Conservation (phyloP, 2,888 invertebrate species). For the Bruchidius siliquastri region DNA sequence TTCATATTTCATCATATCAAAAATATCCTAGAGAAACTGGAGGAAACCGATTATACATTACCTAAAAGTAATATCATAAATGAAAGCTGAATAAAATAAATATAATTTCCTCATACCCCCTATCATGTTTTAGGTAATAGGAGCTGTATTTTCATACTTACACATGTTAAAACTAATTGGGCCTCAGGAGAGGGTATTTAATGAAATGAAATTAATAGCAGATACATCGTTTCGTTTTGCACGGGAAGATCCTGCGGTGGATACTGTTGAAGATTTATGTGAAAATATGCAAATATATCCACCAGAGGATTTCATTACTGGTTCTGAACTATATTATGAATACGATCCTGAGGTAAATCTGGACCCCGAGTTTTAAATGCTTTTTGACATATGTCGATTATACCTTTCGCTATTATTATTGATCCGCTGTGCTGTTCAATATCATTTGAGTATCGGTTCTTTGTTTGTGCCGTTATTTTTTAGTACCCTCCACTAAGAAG, state of each 20-base stretch:
- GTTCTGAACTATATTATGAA: conserved; percentile 68
- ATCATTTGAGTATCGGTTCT: no score
- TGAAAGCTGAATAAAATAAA: no score
- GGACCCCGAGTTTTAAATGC: not conserved
- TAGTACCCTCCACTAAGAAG: no score
- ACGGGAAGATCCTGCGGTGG: conserved; percentile 65
- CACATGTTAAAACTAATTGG: conserved; percentile 64
- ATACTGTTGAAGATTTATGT: conserved; percentile 72
- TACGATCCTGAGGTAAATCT: conserved; percentile 62
- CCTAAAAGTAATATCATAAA: no score
- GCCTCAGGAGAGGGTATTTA: conserved; percentile 64
- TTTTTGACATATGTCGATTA: not conserved
- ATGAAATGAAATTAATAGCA: conserved; percentile 70
- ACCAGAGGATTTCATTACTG: conserved; percentile 73
- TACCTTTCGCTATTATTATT: not conserved
- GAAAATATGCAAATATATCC: conserved; percentile 78
- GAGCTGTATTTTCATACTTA: conserved; percentile 74
- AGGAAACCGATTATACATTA: no score
- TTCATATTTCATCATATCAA: no score
- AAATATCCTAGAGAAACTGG: no score
- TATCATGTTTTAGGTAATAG: conserved; percentile 58
- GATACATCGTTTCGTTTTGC: conserved; percentile 69
- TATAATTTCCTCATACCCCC: no score
- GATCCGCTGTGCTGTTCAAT: no score
- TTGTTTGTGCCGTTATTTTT: no score